Percentiles rank a stretch among this genome's conserved stretches.
Conservation (phyloP, 1,140 invertebrate genomes). For the Drosophila baimaii region DNA sequence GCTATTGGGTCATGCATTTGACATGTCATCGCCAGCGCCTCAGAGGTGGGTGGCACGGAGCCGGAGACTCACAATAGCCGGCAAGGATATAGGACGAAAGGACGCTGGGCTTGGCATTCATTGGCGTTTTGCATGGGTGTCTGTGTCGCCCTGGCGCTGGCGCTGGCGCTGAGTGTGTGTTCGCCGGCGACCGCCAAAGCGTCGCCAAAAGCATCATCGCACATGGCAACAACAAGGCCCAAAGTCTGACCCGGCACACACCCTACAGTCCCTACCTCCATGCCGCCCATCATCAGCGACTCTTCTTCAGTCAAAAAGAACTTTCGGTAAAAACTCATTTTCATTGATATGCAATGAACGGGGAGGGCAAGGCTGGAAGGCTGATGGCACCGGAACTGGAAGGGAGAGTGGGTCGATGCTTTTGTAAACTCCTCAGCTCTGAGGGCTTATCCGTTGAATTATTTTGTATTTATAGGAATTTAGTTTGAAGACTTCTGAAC, state of each 20-base stretch:
- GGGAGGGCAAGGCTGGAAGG: neutral
- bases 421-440: neutral
- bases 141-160: constrained; percentile 10
- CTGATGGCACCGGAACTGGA: neutral
- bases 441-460: neutral
- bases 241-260: neutral
- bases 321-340: constrained; percentile 70
- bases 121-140: constrained; percentile 44
- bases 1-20: constrained; percentile 70
- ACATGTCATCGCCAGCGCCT: constrained; percentile 62
- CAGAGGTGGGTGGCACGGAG: constrained; percentile 1
- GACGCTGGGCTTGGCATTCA: constrained; percentile 66
- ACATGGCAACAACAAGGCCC: constrained; percentile 42
- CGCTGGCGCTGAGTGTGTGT: constrained; percentile 16
- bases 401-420: neutral
- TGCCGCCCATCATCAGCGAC: neutral
- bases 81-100: constrained; percentile 17
- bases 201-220: constrained; percentile 74
- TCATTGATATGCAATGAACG: constrained; percentile 76
- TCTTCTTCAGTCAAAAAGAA: constrained; percentile 30
- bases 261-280: neutral
- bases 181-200: constrained; percentile 63
- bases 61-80: constrained; percentile 47
- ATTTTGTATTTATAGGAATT: neutral
- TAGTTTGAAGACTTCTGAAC: neutral